Base-by-base conservation (phyloP, 2,888 invertebrate species). In the Volucella inanis region DNA sequence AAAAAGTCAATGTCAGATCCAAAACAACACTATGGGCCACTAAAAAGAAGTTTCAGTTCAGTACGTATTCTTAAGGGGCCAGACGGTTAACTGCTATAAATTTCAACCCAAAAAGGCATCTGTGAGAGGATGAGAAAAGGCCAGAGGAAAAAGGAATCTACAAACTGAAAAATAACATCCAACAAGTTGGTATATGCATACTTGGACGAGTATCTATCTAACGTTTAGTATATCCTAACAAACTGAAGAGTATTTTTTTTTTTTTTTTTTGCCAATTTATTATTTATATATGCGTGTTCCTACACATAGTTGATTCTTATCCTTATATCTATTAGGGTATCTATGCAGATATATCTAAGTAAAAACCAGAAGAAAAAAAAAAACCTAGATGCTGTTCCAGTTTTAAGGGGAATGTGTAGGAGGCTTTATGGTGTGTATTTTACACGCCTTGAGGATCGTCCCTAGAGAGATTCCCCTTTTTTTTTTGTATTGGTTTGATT, bases 21-120 rank as follows among this genome's bases (percentile, higher is more conserved):
- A 61, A 54, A n/a, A 52, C 62, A 47, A 55, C 47, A 54, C 41
- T 31, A 61, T n/a, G 39, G 65, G 47, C 15, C 54, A 65, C 22
- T 49, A 41, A 62, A 15, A 50, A 50, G 52, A 57, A 64, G 62
- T 70, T 80, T 62, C 54, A 54, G 52, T 52, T 52, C 64, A 68
- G 15, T 47, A 67, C 59, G 62, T 65, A 79, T 70, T 65, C 75
- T 79, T 76, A 71, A 71, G 79, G 70, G 71, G 65, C 71, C 78
- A 84, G 75, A 79, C 84, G 71, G 84, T 79, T 71, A 75, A 84
- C 79, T 84, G 70, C 84, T 70, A 79, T 84, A 84, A 82, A 82
- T 79, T 79, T 64, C 65, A 75, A 71, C 71, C 78, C 65, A n/a
- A 61, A 57, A 52, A 49, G 61, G 2, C 18, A 18, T 18, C 18